These are phyloP conservation scores for Iphiclides podalirius DNA, from an alignment of 2,888 invertebrate species.

Conservation along the genomic window DNA sequence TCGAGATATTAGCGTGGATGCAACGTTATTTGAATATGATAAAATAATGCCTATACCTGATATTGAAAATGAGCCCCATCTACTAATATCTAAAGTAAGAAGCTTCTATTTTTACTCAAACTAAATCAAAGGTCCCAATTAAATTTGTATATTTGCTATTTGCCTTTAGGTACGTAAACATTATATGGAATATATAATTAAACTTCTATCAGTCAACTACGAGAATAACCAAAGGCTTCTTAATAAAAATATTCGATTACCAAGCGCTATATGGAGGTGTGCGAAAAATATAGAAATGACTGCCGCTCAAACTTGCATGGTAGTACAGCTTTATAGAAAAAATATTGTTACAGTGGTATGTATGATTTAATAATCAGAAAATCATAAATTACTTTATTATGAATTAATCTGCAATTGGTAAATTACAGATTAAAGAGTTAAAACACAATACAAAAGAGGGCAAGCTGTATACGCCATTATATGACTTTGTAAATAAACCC, in stretches of 20 bases:
- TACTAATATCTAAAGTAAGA: constrained; percentile 67
- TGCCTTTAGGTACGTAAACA: constrained; percentile 63
- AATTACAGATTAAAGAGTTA: constrained; percentile 61
- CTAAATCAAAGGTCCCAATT: no score
- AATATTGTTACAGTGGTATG: constrained; percentile 58
- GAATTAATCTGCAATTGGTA: no score
- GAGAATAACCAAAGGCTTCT: constrained; percentile 60
- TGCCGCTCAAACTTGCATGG: constrained; percentile 68
- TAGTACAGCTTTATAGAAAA: constrained; percentile 63
- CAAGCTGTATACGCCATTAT: constrained; percentile 53
- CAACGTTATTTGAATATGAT: constrained; percentile 57
- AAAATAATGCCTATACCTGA: constrained; percentile 59
- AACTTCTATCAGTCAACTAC: constrained; percentile 62
- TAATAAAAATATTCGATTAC: constrained; percentile 64
- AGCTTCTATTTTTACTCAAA: no score
- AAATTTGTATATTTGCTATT: constrained; percentile 7
- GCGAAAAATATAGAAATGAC: constrained; percentile 65
- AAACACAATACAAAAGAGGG: constrained; percentile 61
- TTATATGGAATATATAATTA: constrained; percentile 68
- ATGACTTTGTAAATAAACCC: constrained; percentile 52
- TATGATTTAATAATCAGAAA: constrained; percentile 5
- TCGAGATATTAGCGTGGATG: no score
- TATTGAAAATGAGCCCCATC: constrained; percentile 62
- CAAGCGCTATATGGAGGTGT: constrained; percentile 72
- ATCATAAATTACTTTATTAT: constrained; percentile 7